Evolutionary conservation across 2,797 vertebrate species (phyloP).

Genomic region (Pantherophis alleghaniensis): DNA sequence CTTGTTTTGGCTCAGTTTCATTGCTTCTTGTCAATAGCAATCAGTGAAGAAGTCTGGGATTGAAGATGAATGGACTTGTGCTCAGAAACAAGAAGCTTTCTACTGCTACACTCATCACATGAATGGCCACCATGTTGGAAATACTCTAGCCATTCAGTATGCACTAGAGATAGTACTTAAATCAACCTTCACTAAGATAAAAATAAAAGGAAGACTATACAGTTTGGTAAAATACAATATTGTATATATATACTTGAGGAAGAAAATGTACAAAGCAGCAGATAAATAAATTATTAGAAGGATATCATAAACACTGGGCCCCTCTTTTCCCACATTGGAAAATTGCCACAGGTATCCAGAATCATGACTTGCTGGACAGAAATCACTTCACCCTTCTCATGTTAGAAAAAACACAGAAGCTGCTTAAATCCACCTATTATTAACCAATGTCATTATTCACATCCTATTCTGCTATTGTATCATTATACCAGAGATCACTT

Average conservation of each 20-base stretch:
- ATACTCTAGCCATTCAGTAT: background rate
- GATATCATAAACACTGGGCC: background rate
- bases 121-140: background rate
- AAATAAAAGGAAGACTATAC: background rate
- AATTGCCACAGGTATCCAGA: background rate
- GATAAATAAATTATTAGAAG: background rate
- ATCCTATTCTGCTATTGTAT: conserved; percentile 22
- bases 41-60: background rate
- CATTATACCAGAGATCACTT: background rate
- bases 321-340: background rate
- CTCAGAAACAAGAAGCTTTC: background rate
- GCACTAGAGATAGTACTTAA: background rate
- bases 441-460: background rate
- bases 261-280: background rate
- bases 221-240: background rate
- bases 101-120: background rate
- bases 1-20: background rate
- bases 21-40: background rate
- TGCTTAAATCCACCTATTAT: background rate
- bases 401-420: background rate
- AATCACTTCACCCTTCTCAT: background rate
- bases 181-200: background rate
- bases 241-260: background rate
- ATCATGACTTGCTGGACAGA: too few species aligned
- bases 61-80: background rate